Conservation (phyloP, 2,797 vertebrate genomes). For the Iguana delicatissima region DNA sequence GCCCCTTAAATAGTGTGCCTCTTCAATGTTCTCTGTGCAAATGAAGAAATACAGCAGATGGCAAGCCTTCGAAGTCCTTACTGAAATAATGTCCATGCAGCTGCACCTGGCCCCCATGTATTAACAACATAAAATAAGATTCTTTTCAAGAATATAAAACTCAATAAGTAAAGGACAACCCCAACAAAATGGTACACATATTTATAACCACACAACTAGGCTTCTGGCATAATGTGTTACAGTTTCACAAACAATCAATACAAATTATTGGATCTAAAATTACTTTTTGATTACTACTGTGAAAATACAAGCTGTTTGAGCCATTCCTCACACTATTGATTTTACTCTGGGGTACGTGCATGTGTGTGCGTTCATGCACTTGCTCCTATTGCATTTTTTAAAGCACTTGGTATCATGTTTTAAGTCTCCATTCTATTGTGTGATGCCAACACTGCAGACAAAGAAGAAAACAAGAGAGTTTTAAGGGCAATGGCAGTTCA, state of each 20-base stretch:
- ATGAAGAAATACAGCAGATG: not conserved
- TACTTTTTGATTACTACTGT: conserved; percentile 92
- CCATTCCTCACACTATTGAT: conserved; percentile 89
- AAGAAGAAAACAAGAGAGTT: conserved; percentile 53
- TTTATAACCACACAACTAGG: conserved; percentile 73
- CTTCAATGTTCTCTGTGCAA: conserved; percentile 27
- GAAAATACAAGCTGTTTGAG: conserved; percentile 86
- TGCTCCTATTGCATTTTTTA: conserved; percentile 75
- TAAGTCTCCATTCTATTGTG: conserved; percentile 66
- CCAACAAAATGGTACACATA: conserved; percentile 67
- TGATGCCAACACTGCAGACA: conserved; percentile 62
- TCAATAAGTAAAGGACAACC: conserved; percentile 57
- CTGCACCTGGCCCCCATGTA: conserved; percentile 38
- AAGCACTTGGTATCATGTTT: conserved; percentile 70
- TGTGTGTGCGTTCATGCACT: conserved; percentile 6
- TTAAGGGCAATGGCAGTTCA: conserved; percentile 13
- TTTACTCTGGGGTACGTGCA: conserved; percentile 63
- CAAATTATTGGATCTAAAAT: conserved; percentile 92
- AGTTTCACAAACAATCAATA: conserved; percentile 87
- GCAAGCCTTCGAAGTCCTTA: conserved; percentile 37
- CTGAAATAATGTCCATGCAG: conserved; percentile 58
- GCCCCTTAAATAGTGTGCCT: not conserved
- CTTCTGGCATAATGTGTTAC: conserved; percentile 74
- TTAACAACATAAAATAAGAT: conserved; percentile 64
- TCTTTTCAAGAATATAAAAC: conserved; percentile 70